Evolutionary conservation across 2,797 vertebrate species (phyloP).

Genomic region (Oceanodroma leucorhoa): DNA sequence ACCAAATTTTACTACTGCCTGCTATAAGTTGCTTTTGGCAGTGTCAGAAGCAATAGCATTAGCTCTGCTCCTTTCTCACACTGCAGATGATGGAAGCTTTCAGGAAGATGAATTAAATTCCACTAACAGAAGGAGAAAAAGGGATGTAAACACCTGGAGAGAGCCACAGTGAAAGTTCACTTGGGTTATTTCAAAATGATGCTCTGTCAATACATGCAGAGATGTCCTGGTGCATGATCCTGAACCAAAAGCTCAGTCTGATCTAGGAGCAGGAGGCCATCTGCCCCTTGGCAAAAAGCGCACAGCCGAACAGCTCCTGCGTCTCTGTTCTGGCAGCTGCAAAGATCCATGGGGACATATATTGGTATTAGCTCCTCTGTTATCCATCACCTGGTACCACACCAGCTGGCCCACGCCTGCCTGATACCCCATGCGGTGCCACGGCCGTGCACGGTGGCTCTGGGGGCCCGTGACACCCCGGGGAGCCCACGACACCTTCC

Average conservation of each 20-base stretch:
- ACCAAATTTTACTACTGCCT: slow-evolving; percentile 57
- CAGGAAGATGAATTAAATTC: slow-evolving; percentile 69
- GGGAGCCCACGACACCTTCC: background rate
- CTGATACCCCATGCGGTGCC: accelerated
- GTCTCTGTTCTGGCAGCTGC: background rate
- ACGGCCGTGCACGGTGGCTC: background rate
- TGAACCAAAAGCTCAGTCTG: background rate
- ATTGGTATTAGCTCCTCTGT: background rate
- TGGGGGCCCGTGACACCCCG: background rate
- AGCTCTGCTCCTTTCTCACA: slow-evolving; percentile 12
- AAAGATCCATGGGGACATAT: background rate
- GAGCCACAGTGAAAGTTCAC: background rate
- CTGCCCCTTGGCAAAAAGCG: background rate
- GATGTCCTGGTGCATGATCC: background rate
- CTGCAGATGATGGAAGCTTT: slow-evolving; percentile 46
- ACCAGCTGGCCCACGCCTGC: background rate
- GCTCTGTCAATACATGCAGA: background rate
- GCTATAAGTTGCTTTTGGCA: slow-evolving; percentile 48
- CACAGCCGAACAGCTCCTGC: background rate
- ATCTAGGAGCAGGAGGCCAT: background rate
- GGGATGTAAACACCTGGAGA: slow-evolving; percentile 28
- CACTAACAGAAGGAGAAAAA: slow-evolving; percentile 28
- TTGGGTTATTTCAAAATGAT: slow-evolving; percentile 34
- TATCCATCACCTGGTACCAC: background rate
- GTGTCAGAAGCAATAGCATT: slow-evolving; percentile 63